Evolutionary conservation across 1,140 invertebrate species (phyloP), one percentile per base, ranked within the genome.

Genomic region (Adoxophyes honmai): DNA sequence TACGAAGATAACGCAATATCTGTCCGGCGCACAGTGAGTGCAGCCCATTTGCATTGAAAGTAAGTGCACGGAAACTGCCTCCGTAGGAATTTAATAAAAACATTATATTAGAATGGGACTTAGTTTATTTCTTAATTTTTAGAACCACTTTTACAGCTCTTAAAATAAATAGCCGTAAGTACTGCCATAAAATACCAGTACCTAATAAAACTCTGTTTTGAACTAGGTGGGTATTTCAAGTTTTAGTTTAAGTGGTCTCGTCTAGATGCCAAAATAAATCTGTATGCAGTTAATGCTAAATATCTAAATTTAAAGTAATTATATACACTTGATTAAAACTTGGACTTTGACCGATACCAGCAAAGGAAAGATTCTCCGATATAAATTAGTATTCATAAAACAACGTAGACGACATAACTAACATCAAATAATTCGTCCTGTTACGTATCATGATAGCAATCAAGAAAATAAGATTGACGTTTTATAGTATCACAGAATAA

Each of bases 21-120:
- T 80, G 81, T 86, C 81, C 60, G 59, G 60, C 38, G 65, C 68
- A 67, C 52, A 62, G 67, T 62, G 68, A 75, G 62, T 77, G 69
- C 70, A 69, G 54, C 38, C 54, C 57, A 68, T 68, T 68, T 68
- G 65, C 65, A 68, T 68, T 62, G 66, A 69, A 70, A 75, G 62
- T 67, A 57, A 66, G 70, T 66, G 72, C 69, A 67, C 73, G 73
- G 59, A 75, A 80, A 81, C 75, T 66, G 80, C 75, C 81, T 77
- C 73, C 62, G 51, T 39, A 38, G 79, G 81, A 85, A 85, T 87
- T 87, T 87, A 87, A 85, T 87, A 87, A 85, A 87, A 87, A 81
- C 79, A 87, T 87, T n/a, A 78, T 83, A 68, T 75, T 61, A 38
- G 62, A 59, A 60, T 64, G 55, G 70, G 65, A 71, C 34, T 13